Conservation (phyloP, 2,888 invertebrate genomes). For the Pollenia angustigena region DNA sequence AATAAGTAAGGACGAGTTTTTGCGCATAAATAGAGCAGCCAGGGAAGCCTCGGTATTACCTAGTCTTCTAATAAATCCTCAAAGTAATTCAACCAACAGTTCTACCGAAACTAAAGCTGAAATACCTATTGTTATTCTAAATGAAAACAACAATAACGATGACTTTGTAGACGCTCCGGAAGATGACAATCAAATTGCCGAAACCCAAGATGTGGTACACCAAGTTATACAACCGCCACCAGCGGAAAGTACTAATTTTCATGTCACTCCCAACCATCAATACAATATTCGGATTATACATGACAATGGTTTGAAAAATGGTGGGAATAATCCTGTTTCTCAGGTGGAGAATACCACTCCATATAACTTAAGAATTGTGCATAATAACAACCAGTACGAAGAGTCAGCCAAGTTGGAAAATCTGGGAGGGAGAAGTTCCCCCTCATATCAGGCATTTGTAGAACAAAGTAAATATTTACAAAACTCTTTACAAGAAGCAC, state of each 20-base stretch:
- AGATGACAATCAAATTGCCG: slow-evolving; percentile 84
- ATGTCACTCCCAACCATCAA: slow-evolving; percentile 75
- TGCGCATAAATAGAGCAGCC: slow-evolving; percentile 87
- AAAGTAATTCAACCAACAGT: slow-evolving; percentile 15
- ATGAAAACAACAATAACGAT: slow-evolving; percentile 83
- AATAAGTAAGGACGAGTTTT: slow-evolving; percentile 87
- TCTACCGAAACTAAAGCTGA: slow-evolving; percentile 58
- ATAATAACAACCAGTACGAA: not conserved
- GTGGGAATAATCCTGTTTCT: slow-evolving; percentile 41
- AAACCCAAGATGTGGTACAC: slow-evolving; percentile 80
- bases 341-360: not conserved
- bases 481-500: slow-evolving; percentile 78
- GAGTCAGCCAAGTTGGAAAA: slow-evolving; percentile 4
- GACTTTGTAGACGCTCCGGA: slow-evolving; percentile 82
- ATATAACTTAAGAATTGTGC: too few species aligned
- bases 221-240: slow-evolving; percentile 75
- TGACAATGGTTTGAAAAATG: slow-evolving; percentile 74
- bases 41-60: slow-evolving; percentile 80
- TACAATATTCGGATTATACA: slow-evolving; percentile 81
- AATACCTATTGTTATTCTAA: slow-evolving; percentile 85
- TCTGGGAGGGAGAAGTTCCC: slow-evolving; percentile 74
- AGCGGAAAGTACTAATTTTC: slow-evolving; percentile 64
- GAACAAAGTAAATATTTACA: slow-evolving; percentile 72
- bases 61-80: slow-evolving; percentile 77
- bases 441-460: slow-evolving; percentile 75